Conservation (phyloP, 2,113 vertebrate genomes). For the Rissa tridactyla region DNA sequence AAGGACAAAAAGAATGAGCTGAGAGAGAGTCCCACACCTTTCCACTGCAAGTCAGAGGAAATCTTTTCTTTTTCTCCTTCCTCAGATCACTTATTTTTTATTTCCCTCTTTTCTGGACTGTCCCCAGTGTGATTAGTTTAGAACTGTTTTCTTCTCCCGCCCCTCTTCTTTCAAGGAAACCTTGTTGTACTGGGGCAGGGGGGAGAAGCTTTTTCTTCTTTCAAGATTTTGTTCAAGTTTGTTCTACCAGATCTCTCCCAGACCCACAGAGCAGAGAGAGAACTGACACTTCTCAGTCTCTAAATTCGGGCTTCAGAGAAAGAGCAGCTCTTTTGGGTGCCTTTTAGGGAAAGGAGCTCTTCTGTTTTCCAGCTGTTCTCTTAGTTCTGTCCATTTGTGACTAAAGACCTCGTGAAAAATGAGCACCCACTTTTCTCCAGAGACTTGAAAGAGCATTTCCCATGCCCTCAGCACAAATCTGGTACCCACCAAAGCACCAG, state of each 20-base stretch:
- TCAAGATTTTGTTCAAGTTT: background rate
- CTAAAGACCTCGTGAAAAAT: background rate
- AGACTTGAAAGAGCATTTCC: background rate
- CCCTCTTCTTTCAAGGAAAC: background rate
- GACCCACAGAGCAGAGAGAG: background rate
- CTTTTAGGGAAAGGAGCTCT: background rate
- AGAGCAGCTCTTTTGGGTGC: background rate
- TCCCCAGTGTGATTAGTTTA: background rate
- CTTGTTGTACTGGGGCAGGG: rapidly evolving
- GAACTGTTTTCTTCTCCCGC: background rate
- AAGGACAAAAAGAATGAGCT: background rate
- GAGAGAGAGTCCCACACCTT: background rate
- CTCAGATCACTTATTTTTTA: background rate
- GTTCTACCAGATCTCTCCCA: background rate
- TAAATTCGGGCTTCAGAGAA: background rate
- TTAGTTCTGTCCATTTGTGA: background rate
- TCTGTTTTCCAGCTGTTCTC: background rate
- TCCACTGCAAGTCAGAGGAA: rapidly evolving
- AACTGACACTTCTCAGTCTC: background rate
- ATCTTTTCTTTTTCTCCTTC: background rate
- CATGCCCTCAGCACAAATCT: background rate
- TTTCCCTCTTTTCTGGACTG: background rate
- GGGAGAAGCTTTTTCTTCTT: background rate
- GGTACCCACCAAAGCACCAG: background rate
- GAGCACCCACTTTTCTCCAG: background rate